Conservation (phyloP, 2,888 invertebrate genomes). For the Agrochola lota region DNA sequence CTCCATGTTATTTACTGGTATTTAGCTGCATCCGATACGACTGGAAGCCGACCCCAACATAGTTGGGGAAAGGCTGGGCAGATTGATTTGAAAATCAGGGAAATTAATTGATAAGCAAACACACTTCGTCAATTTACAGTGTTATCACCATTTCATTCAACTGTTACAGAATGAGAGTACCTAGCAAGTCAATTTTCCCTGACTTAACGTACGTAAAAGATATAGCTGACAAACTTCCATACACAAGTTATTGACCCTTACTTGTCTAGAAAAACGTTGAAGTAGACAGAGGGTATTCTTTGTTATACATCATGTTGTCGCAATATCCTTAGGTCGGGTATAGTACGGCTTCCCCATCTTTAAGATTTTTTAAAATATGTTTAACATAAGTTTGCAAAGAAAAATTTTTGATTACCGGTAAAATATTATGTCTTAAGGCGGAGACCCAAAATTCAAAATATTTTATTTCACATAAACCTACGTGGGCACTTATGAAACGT, state of each 20-base stretch:
- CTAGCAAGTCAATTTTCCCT: background rate
- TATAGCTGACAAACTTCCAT: background rate
- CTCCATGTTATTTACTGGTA: background rate
- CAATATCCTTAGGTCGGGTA: conserved; percentile 27
- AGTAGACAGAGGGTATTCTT: background rate
- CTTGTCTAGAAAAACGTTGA: background rate
- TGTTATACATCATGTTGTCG: background rate
- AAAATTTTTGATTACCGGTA: background rate
- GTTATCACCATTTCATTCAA: background rate
- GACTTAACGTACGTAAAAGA: background rate
- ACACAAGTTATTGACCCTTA: background rate
- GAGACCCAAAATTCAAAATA: too few species aligned
- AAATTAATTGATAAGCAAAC: background rate
- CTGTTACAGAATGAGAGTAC: background rate
- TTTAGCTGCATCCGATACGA: background rate
- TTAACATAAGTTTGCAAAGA: background rate
- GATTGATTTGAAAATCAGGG: too few species aligned
- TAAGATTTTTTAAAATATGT: background rate
- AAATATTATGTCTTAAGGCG: too few species aligned
- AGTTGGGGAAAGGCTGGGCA: background rate
- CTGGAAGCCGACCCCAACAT: background rate
- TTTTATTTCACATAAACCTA: too few species aligned
- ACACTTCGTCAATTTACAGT: background rate
- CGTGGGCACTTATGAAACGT: too few species aligned
- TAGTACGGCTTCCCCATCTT: background rate